A percentile compares a stretch with the other conserved stretches of the same genome.
Conservation (phyloP, 2,113 vertebrate genomes). For the Gallinago media region DNA sequence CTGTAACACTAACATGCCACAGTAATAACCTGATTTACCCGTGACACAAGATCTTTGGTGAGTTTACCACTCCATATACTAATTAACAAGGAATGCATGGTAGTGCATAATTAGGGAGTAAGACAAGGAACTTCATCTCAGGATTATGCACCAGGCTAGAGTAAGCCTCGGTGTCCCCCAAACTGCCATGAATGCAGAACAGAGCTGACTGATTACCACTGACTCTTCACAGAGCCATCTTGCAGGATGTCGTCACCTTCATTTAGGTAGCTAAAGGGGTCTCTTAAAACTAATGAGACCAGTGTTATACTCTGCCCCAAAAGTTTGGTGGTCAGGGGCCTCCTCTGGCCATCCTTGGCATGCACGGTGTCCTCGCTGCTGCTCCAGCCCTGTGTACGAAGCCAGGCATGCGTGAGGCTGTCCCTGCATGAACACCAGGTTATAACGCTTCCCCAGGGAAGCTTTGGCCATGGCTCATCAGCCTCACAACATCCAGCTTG, state of each 20-base stretch:
- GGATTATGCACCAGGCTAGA: background rate
- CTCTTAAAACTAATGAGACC: background rate
- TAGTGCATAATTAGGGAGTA: constrained; percentile 1
- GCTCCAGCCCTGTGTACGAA: background rate
- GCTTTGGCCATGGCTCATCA: background rate
- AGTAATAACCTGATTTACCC: constrained; percentile 10
- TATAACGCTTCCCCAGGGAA: background rate
- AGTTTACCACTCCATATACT: background rate
- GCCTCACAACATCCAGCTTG: background rate
- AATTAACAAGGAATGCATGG: background rate
- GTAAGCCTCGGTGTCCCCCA: background rate
- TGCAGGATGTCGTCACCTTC: background rate
- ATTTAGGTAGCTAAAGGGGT: background rate
- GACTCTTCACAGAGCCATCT: background rate
- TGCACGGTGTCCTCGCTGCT: accelerated
- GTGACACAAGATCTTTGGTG: background rate
- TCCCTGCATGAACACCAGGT: background rate
- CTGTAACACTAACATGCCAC: background rate
- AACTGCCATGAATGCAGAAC: background rate
- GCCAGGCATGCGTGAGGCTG: background rate
- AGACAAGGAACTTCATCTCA: background rate
- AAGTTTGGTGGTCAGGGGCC: background rate
- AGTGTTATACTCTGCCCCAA: background rate
- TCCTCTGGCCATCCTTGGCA: background rate
- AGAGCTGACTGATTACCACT: background rate